Conservation (phyloP, 2,113 vertebrate species). For the Chrysemys picta region DNA sequence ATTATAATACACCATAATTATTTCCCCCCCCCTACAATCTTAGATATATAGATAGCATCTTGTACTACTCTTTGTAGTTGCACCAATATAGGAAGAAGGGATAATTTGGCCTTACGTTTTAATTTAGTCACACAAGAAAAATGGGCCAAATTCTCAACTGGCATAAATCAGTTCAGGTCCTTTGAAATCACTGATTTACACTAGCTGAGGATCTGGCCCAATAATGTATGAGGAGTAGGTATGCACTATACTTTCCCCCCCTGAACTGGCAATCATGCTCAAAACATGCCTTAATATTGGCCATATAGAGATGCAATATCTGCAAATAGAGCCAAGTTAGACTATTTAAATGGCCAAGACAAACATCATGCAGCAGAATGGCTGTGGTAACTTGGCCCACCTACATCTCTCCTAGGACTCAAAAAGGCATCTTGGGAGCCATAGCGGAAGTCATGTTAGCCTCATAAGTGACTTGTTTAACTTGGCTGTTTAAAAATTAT, state of each 20-base stretch:
- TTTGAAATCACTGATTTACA: background rate
- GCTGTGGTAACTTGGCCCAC: background rate
- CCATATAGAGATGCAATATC: background rate
- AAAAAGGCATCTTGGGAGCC: background rate
- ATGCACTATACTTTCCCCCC: background rate
- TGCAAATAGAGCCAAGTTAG: background rate
- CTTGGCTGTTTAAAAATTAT: background rate
- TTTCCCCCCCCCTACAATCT: background rate
- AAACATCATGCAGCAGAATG: background rate
- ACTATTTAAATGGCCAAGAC: background rate
- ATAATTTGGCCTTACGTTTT: background rate
- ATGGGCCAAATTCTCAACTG: background rate
- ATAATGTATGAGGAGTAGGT: background rate
- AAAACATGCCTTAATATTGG: background rate
- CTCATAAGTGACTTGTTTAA: background rate
- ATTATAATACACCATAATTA: background rate
- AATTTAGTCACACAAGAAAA: background rate
- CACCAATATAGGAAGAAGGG: background rate
- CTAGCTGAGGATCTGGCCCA: background rate
- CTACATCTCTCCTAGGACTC: background rate
- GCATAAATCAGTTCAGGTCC: background rate
- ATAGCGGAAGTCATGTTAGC: background rate
- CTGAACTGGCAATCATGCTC: background rate
- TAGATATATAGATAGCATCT: background rate
- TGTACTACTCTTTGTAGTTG: background rate